Conservation (phyloP, 2,113 vertebrate genomes). For the Saccopteryx bilineata region DNA sequence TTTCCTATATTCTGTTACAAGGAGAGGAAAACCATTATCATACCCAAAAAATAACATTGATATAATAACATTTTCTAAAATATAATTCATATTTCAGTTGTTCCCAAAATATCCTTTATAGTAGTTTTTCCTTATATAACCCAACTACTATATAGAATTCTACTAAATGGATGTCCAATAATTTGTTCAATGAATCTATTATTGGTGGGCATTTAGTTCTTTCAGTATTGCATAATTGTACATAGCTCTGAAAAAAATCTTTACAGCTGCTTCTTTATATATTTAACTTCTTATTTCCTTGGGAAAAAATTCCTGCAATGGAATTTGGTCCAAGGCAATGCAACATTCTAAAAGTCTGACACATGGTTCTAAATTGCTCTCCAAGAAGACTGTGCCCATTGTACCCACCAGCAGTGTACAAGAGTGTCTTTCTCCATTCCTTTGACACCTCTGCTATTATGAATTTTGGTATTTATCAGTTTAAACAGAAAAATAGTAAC, state of each 20-base stretch:
- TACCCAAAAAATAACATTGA: background rate
- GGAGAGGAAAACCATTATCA: background rate
- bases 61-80: background rate
- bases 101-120: background rate
- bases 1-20: background rate
- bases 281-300: slow-evolving; percentile 36
- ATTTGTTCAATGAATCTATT: slow-evolving; percentile 35
- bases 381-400: background rate
- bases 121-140: slow-evolving; percentile 3
- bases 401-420: background rate
- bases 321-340: background rate
- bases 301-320: background rate
- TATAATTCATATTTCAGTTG: background rate
- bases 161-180: background rate
- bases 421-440: background rate
- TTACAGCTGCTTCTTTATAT: slow-evolving; percentile 10
- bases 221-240: slow-evolving; percentile 9
- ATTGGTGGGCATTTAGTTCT: slow-evolving; percentile 34
- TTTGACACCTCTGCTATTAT: background rate
- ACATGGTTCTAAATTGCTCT: background rate
- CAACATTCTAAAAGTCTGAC: background rate
- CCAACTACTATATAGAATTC: slow-evolving; percentile 1
- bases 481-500: background rate
- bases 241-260: background rate
- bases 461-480: background rate